Conservation (phyloP, 2,113 vertebrate genomes). For the Passer montanus region DNA sequence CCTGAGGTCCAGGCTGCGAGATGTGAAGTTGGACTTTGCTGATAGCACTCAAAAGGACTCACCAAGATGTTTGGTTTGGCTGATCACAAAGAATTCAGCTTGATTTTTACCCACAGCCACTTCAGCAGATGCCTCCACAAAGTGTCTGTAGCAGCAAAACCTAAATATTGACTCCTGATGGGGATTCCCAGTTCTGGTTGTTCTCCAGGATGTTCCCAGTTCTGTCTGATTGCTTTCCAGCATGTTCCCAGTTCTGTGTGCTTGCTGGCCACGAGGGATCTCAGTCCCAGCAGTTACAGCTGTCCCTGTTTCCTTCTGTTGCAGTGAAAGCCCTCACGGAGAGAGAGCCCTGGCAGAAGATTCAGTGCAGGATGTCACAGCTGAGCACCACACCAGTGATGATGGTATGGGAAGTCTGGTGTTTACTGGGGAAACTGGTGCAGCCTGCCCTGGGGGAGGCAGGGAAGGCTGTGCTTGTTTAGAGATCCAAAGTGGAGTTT, state of each 20-base stretch:
- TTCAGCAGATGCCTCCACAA: not conserved
- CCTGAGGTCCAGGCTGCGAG: not conserved
- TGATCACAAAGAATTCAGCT: not conserved
- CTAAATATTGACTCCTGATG: rapidly evolving
- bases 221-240: not conserved
- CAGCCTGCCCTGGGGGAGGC: not conserved
- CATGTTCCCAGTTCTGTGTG: not conserved
- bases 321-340: conserved; percentile 90
- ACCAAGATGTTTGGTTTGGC: not conserved
- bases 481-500: not conserved
- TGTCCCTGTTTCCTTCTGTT: conserved; percentile 27
- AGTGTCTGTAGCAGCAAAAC: not conserved
- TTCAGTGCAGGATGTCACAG: conserved; percentile 80
- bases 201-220: not conserved
- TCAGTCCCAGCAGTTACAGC: not conserved
- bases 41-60: not conserved
- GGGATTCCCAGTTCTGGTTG: not conserved
- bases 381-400: conserved; percentile 89
- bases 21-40: not conserved
- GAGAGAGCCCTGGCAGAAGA: conserved; percentile 90
- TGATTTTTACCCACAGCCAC: not conserved
- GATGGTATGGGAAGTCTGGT: conserved; percentile 78
- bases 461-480: not conserved
- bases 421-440: not conserved
- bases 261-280: not conserved